Evolutionary conservation across 2,888 invertebrate genomes (phyloP), one percentile per base, ranked within the genome.

Genomic region (Lissonota sp.): DNA sequence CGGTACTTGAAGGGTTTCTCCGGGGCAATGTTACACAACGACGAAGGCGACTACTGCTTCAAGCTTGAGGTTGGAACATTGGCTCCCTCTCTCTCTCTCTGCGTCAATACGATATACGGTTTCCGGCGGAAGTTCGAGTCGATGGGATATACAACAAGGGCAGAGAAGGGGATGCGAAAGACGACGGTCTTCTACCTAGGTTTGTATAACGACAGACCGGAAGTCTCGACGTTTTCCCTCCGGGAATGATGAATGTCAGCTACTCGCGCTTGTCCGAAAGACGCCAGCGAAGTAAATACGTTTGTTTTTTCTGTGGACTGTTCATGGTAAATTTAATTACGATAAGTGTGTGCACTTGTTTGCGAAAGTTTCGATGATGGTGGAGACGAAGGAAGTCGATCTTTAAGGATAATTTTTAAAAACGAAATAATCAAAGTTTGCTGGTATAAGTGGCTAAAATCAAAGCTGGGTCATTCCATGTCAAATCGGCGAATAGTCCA

Each of bases 41-140:
- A 76, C 39, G 46, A 6, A 64, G 12, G 5, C 49, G 67, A 49
- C 44, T 8, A 12, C 26, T 26, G 3, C 26, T 26, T 26, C 26
- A 1, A 26, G 26, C 1, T 26, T 2, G 26, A 26, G 57, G 57
- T 57, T 8, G n/a, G 44, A 63, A 44, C 39, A 37, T 42, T 67
- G 40, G 60, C 37, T 60, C 42, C 53, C 51, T 53, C 42, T 44
- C 37, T 60, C 42, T 42, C 51, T 53, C 42, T 44, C 37, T 53
- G 67, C 44, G 60, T 75, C 42, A 44, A 44, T 42, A 26, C 44
- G n/a, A 44, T 74, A 55, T 57, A 78, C 14, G 66, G 70, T 74
- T 78, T 81, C 78, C 70, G 74, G 51, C 74, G 77, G 74, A 81
- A 66, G 78, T 51, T 74, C 49, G 62, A 64, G 58, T 77, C 81